A percentile compares a stretch with the other conserved stretches of the same genome.
phyloP scores from a whole-genome alignment of 2,113 vertebrate species.

The Chaetodon auriga region DNA sequence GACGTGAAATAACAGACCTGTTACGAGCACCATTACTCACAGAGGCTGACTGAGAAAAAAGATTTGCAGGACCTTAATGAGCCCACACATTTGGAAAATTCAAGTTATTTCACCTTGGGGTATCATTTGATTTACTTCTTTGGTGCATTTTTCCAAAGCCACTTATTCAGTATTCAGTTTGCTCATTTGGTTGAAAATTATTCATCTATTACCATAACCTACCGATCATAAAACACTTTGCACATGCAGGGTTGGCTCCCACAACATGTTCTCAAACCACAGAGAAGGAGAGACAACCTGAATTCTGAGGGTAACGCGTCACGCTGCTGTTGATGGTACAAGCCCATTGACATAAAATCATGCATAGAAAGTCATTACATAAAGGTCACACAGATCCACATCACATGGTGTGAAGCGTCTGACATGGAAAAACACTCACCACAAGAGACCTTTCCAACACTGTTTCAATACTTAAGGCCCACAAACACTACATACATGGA shows the following conservation, averaged over 20 bases:
- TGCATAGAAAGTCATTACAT: slow-evolving; percentile 33
- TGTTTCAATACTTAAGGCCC: slow-evolving; percentile 7
- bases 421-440: slow-evolving; percentile 37
- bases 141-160: neutral
- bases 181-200: slow-evolving; percentile 27
- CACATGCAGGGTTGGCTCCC: neutral
- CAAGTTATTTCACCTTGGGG: slow-evolving; percentile 30
- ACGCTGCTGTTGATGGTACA: slow-evolving; percentile 8
- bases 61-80: neutral
- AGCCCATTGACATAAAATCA: slow-evolving; percentile 16
- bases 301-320: neutral
- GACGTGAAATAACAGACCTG: neutral
- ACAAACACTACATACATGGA: slow-evolving; percentile 34
- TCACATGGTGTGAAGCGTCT: slow-evolving; percentile 6
- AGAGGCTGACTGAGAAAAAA: slow-evolving; percentile 8
- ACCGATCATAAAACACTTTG: slow-evolving; percentile 21
- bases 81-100: neutral
- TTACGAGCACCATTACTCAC: neutral
- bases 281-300: neutral
- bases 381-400: slow-evolving; percentile 47
- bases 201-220: neutral
- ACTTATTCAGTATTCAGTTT: slow-evolving; percentile 23
- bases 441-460: slow-evolving; percentile 11
- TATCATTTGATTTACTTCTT: neutral
- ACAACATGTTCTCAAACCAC: slow-evolving; percentile 7